These are phyloP conservation scores for Tapera naevia DNA, from an alignment of 2,797 vertebrate genomes.

Conservation along the genomic window DNA sequence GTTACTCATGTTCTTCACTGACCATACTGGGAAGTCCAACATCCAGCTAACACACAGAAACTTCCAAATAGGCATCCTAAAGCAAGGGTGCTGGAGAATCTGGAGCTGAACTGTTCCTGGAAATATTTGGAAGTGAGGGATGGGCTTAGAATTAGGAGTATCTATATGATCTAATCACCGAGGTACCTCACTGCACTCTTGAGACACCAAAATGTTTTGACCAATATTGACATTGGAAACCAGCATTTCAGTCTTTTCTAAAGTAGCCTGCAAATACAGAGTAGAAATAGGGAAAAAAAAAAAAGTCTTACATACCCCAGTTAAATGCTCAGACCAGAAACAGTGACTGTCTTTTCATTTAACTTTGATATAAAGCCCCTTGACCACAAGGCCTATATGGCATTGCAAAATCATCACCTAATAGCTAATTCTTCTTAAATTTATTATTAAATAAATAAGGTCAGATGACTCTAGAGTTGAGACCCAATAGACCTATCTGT, in stretches of 20 bases:
- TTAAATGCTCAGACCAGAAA: neutral
- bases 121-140: neutral
- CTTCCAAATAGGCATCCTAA: neutral
- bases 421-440: neutral
- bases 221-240: neutral
- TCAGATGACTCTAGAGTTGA: neutral
- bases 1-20: neutral
- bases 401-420: neutral
- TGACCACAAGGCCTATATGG: neutral
- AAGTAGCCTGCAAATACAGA: neutral
- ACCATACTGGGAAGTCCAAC: neutral
- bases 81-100: neutral
- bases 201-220: neutral
- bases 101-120: neutral
- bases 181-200: neutral
- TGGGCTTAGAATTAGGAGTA: neutral
- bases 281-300: fast-evolving
- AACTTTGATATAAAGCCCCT: neutral
- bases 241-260: neutral
- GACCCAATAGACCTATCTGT: neutral
- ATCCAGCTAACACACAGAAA: neutral
- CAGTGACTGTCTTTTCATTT: neutral
- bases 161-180: neutral
- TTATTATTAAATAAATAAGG: neutral
- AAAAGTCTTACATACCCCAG: neutral